Conservation (phyloP, 2,888 invertebrate species). For the Sarcophaga caerulescens region DNA sequence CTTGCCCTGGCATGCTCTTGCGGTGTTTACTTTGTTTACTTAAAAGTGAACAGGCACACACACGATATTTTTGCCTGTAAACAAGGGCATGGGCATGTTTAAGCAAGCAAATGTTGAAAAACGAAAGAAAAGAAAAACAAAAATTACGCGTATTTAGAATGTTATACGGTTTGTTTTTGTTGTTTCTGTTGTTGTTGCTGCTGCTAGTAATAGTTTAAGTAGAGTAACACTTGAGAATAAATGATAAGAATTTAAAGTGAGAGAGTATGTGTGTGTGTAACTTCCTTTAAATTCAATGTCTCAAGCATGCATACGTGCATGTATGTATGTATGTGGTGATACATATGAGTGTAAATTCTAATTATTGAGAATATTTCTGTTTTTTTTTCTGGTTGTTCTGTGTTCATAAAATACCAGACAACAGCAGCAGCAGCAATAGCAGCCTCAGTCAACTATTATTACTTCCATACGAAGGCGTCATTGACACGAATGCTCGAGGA, state of each 20-base stretch:
- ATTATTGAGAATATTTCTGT: constrained; percentile 48
- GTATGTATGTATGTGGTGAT: neutral
- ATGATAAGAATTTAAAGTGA: constrained; percentile 29
- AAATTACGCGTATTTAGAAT: neutral
- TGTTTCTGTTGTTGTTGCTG: neutral
- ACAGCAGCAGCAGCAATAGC: neutral
- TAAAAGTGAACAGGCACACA: neutral
- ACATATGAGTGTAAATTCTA: constrained; percentile 19
- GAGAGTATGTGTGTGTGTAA: neutral
- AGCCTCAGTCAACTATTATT: neutral
- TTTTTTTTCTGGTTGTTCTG: neutral
- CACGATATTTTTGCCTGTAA: neutral
- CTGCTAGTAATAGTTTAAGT: constrained; percentile 15
- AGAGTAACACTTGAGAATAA: constrained; percentile 42
- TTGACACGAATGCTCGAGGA: constrained; percentile 31
- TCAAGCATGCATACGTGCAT: neutral
- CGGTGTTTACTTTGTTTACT: neutral
- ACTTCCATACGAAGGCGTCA: constrained; percentile 4
- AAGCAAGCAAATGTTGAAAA: neutral
- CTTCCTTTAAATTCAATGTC: neutral
- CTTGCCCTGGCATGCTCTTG: neutral
- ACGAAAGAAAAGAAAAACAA: neutral
- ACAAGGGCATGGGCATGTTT: neutral
- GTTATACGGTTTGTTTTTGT: neutral
- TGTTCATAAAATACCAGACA: neutral